These are phyloP conservation scores for Limonius californicus DNA, from an alignment of 1,140 invertebrate genomes.

Conservation along the genomic window DNA sequence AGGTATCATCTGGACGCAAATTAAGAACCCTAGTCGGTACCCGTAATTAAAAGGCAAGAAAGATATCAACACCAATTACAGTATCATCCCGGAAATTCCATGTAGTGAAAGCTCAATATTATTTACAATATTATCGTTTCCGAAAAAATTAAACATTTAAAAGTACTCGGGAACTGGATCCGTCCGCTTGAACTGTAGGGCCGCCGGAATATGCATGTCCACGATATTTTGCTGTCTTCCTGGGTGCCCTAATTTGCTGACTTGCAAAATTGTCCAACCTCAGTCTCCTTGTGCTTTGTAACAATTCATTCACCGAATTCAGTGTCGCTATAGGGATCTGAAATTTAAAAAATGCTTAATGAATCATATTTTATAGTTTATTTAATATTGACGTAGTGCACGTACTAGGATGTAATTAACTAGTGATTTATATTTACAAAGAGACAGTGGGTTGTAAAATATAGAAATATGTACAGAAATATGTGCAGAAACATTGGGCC, in stretches of 20 bases:
- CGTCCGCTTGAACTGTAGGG: constrained; percentile 24
- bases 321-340: constrained; percentile 63
- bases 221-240: not conserved
- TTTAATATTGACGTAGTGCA: too few relatives aligned
- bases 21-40: too few relatives aligned
- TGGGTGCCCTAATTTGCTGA: not conserved
- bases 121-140: too few relatives aligned
- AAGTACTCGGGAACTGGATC: constrained; percentile 27
- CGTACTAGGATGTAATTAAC: too few relatives aligned
- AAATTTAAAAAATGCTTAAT: constrained; percentile 30
- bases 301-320: constrained; percentile 57
- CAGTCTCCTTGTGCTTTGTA: constrained; percentile 49
- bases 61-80: too few relatives aligned
- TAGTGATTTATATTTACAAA: too few relatives aligned
- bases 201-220: constrained; percentile 4
- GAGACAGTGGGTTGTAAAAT: too few relatives aligned
- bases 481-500: not conserved
- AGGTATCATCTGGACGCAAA: too few relatives aligned
- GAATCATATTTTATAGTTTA: not conserved
- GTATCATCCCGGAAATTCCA: too few relatives aligned
- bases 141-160: constrained; percentile 23
- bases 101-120: too few relatives aligned
- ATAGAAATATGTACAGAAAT: too few relatives aligned
- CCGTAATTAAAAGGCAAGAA: too few relatives aligned
- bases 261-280: constrained; percentile 17